Base-by-base conservation (phyloP, 2,113 vertebrate species). In the Siniperca chuatsi region DNA sequence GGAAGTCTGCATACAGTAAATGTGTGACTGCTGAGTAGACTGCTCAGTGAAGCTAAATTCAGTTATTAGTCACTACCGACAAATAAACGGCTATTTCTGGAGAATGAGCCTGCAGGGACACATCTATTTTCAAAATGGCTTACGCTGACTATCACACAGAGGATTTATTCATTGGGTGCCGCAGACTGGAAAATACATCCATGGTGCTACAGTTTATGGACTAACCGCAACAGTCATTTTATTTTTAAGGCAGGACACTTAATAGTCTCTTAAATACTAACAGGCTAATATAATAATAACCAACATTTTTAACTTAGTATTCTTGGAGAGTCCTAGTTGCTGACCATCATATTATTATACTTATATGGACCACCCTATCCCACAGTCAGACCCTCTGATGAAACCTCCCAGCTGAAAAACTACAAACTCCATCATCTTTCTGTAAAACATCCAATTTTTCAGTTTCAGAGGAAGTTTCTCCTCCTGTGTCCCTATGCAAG, bases 81-180 rank as follows among this genome's bases (percentile, higher is more conserved):
- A 65, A 55, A 33, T 65, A 57, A 66, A 61, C 46, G 25, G 11
- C 25, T 73, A 80, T 52, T 80, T 80, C 0, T 64, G 60, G n/a
- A 33, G 70, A 72, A 72, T 64, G 35, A 35, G 50, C n/a, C 48
- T 44, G 16, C 20, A 46, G n/a, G 69, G 77, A 37, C 29, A 70
- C 55, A 48, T 72, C 37, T 46, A 23, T 55, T 40, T 54, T 71
- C 4, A 23, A 65, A 44, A 72, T 54, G 68, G 1, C 55, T 81
- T 65, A 62, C 23, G 13, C 29, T 58, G 37, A 69, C n/a, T 69
- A n/a, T 25, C 48, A 54, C 1, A 2, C 7, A 46, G 48, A 72
- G 48, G 35, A 52, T 50, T 50, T 61, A 25, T 37, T 78, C n/a
- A 78, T 29, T 55, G 70, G 37, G 20, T 35, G 4, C 25, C 42